Base-by-base conservation (phyloP, 2,797 vertebrate genomes). In the Vireo griseus region DNA sequence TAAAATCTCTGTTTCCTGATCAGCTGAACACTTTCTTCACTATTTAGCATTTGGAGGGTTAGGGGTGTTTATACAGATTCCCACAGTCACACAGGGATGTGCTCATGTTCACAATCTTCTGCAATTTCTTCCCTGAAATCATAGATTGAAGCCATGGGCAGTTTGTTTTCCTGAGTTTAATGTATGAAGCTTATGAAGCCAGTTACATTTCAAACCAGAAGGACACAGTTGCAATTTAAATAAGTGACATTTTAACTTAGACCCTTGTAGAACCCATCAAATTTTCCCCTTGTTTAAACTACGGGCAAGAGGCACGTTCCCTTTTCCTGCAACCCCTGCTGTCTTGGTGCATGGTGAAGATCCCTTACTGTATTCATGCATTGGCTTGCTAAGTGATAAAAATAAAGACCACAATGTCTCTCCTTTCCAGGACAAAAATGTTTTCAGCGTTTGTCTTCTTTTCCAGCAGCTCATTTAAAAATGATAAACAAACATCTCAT, bases 401-500 rank as follows among this genome's bases (percentile, higher is more conserved):
- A 79, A 55, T 25, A 85, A 74, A 67, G 45, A 71, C 11, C 25
- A 19, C n/a, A 72, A n/a, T 6, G 4, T 44, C 18, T 86, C 28
- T 80, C 17, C 13, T 74, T 74, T 74, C 47, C 33, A 65, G 65
- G 47, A 58, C 50, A 69, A 80, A 94, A 61, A 52, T 16, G 2
- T 55, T 78, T 35, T 81, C 48, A 78, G 33, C 0, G 0, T 77
- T 81, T 87, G 33, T 59, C 37, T 86, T 84, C 13, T 75, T 58
- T 89, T 59, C 45, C 67, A 47, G 42, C 26, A 83, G 66, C 50
- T 86, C n/a, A 54, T 78, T 83, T 88, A 33, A 88, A 89, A 94
- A 90, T 68, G 21, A 66, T 88, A 82, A 85, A 90, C 73, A 86
- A 94, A 74, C 26, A 75, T 90, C 79, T 94, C 82, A 33, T 74